Conservation (phyloP, 2,113 vertebrate species). For the Pionites leucogaster region DNA sequence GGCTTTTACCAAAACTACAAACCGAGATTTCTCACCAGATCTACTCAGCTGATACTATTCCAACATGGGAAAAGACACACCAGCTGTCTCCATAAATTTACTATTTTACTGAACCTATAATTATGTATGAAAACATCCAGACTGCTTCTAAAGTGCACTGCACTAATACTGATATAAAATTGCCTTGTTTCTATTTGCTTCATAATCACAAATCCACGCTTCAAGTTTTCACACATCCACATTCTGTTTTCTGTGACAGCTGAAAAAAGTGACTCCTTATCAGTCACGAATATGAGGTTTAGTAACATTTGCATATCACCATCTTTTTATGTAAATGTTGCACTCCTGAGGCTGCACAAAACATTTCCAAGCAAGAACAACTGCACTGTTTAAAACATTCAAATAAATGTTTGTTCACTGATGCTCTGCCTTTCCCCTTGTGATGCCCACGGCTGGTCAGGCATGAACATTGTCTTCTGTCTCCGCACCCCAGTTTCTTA, state of each 20-base stretch:
- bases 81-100: not conserved
- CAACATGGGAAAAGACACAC: not conserved
- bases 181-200: not conserved
- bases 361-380: not conserved
- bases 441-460: not conserved
- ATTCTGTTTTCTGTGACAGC: not conserved
- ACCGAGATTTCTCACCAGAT: not conserved
- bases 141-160: constrained; percentile 4
- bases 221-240: not conserved
- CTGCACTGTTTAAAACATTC: not conserved
- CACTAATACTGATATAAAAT: constrained; percentile 32
- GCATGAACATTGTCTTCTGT: accelerated
- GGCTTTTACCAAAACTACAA: not conserved
- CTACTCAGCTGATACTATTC: not conserved
- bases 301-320: not conserved
- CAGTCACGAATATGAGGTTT: not conserved
- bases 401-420: not conserved
- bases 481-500: not conserved
- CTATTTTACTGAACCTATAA: not conserved
- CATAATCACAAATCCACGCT: not conserved
- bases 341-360: not conserved
- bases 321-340: not conserved
- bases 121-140: constrained; percentile 17
- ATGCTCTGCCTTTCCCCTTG: not conserved
- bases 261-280: not conserved